Base-by-base conservation (phyloP, 2,113 vertebrate species). In the Anseranas semipalmata region DNA sequence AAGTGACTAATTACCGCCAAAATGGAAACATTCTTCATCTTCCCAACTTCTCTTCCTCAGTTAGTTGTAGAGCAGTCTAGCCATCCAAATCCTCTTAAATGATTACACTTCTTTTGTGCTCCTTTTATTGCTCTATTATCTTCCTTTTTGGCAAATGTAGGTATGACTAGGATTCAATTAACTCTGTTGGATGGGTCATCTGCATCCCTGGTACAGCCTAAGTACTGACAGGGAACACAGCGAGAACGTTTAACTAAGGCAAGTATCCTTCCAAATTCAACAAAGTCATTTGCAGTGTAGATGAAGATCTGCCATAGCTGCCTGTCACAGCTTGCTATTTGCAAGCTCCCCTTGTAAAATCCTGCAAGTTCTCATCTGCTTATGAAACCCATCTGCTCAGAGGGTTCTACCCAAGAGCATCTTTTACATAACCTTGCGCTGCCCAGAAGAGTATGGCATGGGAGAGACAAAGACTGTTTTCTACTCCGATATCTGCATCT, bases 131-230 rank as follows among this genome's bases (percentile, higher is more conserved):
- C 73, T 85, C 74, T 22, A 32, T 76, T 79, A 81, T 72, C 74
- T 94, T 53, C 37, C 60, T 73, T 87, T 79, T 46, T 83, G 82
- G 78, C 82, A 90, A 68, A 75, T 0, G 3, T 3, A 85, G 88
- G 82, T 52, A 85, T 35, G 35, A 83, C 15, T 62, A 48, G 58
- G 82, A 85, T 79, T 90, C 88, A 93, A 76, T 93, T 87, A 85
- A 74, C 83, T 60, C 50, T 94, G 85, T 74, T 53, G 87, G 78
- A 79, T 15, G 48, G 87, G 87, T 92, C 90, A 85, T 60, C 78
- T 28, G 27, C 82, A 90, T 87, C 67, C 62, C 66, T 79, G 90
- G 87, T 90, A 95, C 82, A 85, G 43, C 52, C 79, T 63, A 35
- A 22, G 79, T 19, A 68, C 46, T 68, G 82, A 53, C 94, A 90